A percentile compares a stretch with the other conserved stretches of the same genome.
Evolutionary conservation across 2,797 vertebrate genomes (phyloP).

Genomic region (Varecia variegata): DNA sequence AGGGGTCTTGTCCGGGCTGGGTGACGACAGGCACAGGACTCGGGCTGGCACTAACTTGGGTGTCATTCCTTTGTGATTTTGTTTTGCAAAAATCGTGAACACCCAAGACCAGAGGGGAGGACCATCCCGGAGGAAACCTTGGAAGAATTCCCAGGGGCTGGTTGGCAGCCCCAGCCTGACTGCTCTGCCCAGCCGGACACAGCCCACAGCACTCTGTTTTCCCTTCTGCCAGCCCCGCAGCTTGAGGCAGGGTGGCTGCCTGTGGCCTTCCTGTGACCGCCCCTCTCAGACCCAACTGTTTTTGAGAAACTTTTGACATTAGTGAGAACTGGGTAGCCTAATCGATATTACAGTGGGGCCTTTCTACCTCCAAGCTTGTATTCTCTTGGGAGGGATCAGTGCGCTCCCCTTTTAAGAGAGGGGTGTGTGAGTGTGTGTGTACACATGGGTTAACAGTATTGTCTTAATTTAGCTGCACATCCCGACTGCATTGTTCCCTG

Average conservation of each 20-base stretch:
- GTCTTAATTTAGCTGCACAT: not conserved
- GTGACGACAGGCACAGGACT: not conserved
- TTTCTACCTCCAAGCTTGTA: not conserved
- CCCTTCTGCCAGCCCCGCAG: not conserved
- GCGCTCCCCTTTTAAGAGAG: not conserved
- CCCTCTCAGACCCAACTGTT: not conserved
- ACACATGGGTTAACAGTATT: not conserved
- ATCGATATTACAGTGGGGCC: not conserved
- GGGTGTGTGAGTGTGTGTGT: not conserved
- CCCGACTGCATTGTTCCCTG: not conserved
- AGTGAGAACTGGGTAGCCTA: not conserved
- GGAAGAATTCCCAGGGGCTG: not conserved
- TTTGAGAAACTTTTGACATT: constrained; percentile 1
- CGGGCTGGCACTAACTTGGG: not conserved
- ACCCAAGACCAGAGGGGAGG: not conserved
- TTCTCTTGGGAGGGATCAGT: not conserved
- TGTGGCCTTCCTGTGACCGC: not conserved
- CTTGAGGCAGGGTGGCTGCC: not conserved
- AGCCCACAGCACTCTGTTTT: not conserved
- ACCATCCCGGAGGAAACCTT: not conserved
- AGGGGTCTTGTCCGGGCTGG: not conserved
- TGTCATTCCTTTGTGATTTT: not conserved
- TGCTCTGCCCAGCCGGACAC: not conserved
- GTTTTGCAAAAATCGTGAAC: constrained; percentile 22
- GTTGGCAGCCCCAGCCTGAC: not conserved